A percentile compares a stretch with the other conserved stretches of the same genome.
Evolutionary conservation across 2,113 vertebrate genomes (phyloP).

Genomic region (Canis aureus): DNA sequence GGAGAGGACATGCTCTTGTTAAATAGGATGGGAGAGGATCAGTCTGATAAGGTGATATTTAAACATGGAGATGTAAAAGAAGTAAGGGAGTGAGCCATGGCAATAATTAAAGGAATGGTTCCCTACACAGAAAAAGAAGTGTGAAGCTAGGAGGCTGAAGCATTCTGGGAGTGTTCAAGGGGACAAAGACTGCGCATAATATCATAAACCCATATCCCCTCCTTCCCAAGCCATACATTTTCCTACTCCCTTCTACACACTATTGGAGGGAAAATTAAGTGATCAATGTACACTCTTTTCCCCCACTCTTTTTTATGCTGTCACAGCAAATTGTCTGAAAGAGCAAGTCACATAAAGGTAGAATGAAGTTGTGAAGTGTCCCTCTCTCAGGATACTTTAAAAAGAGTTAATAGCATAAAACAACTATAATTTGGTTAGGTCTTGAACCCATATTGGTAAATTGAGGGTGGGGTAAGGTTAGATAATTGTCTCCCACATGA

Average conservation of each 20-base stretch:
- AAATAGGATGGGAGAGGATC: neutral
- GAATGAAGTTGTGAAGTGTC: neutral
- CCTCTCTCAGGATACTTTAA: neutral
- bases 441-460: neutral
- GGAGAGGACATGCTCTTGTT: neutral
- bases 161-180: neutral
- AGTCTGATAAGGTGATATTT: neutral
- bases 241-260: neutral
- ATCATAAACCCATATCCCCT: neutral
- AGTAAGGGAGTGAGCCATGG: neutral
- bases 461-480: neutral
- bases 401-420: neutral
- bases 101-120: neutral
- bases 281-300: no score
- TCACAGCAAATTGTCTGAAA: neutral
- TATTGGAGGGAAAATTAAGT: neutral
- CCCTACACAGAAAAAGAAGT: neutral
- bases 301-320: neutral
- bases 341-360: neutral
- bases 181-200: neutral
- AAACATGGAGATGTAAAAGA: neutral
- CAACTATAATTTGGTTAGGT: neutral
- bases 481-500: neutral
- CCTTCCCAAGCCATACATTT: neutral
- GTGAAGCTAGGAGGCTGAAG: neutral